Evolutionary conservation across 1,140 invertebrate species (phyloP).

Genomic region (Saccostrea glomerata): DNA sequence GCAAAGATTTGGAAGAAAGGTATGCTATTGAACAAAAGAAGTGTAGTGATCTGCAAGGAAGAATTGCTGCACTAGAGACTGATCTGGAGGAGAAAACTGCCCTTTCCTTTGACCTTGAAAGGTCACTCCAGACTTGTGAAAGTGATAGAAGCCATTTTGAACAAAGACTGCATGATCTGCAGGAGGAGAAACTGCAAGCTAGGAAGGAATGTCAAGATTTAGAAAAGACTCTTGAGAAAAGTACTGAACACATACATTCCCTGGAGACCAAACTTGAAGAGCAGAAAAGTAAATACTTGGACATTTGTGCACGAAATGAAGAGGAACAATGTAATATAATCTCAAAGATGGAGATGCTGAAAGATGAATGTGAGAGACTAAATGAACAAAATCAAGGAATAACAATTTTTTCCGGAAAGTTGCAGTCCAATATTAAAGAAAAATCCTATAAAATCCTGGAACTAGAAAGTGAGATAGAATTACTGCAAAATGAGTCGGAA

Average conservation of each 20-base stretch:
- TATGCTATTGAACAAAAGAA: not conserved
- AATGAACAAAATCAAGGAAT: not conserved
- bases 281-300: not conserved
- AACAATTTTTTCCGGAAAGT: not conserved
- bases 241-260: not conserved
- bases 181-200: not conserved
- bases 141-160: not conserved
- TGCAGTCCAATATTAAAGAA: slow-evolving; percentile 10
- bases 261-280: not conserved
- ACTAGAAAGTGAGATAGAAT: not conserved
- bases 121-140: not conserved
- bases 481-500: not conserved
- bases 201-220: not conserved
- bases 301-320: not conserved
- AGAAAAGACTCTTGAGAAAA: not conserved
- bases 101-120: not conserved
- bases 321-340: not conserved
- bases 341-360: not conserved
- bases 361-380: not conserved
- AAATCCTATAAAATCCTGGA: not conserved
- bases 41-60: not conserved
- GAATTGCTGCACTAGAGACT: not conserved
- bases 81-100: not conserved
- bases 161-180: not conserved
- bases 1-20: not conserved